Evolutionary conservation across 1,140 invertebrate genomes (phyloP), one percentile per base, ranked within the genome.

Genomic region (Odontomachus brunneus): DNA sequence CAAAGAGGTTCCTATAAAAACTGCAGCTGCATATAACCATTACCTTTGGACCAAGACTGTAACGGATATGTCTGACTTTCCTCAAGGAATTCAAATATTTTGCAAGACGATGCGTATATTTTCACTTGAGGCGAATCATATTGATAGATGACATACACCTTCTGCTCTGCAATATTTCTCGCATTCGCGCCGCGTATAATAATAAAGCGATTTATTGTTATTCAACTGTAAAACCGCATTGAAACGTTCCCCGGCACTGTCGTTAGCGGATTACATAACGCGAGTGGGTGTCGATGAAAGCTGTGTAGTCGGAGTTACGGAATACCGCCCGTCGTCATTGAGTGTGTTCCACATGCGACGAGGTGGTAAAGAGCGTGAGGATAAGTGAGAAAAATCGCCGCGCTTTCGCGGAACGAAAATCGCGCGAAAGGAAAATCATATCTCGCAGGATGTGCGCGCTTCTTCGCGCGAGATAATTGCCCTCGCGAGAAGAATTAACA

Each of bases 271-370:
- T 88, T 88, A 88, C 22, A 71, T 88, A 88, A 88, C 73, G 17
- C 53, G 24, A 83, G 87, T 88, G 86, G 86, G 86, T 88, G 86
- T 88, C 59, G 87, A 88, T 88, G 87, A 88, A 83, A 88, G 87
- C 86, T 75, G 85, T 53, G 62, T n/a, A n/a, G 44, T 84, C 48
- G 53, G 26, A 82, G 74, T 76, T 83, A 78, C 83, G 65, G 78
- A 82, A 88, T 57, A 22, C 57, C 38, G 65, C 59, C 78, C 72
- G 86, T 82, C 72, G 86, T 82, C 85, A 85, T 84, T 87, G 85
- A 72, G 19, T 80, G 17, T n/a, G 59, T 72, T 84, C 59, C 69
- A 59, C 33, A 69, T 73, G 63, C 63, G 84, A 59, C 48, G 57
- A 55, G 53, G 38, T 5, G 53, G 63, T n/a, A 72, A 81, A 75